Evolutionary conservation across 2,797 vertebrate species (phyloP), one percentile per base, ranked within the genome.

Genomic region (Gila robusta): DNA sequence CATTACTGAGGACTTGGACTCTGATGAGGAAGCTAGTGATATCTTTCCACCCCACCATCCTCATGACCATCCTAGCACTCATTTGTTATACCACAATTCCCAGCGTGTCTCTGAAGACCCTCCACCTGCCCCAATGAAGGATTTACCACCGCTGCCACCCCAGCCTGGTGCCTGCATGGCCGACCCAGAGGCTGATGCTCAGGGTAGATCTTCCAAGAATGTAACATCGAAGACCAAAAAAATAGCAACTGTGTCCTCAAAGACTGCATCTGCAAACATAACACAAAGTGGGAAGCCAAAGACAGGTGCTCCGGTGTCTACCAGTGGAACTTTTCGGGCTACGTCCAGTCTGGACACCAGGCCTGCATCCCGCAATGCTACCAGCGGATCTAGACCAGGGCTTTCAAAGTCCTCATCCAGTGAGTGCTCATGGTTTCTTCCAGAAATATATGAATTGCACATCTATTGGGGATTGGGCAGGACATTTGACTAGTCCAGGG

Each of bases 121-220:
- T 0, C 94, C 95, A 0, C 97, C 97, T 0, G 95, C 95, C 11
- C 94, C 96, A 0, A 89, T 97, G 69, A 97, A 96, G 83, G 97
- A 98, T 39, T 94, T 96, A 4, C 96, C 94, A 0, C 97, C 97
- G 0, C 85, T 97, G 64, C 96, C 97, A 0, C 93, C 96, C 5
- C 96, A 96, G 2, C 96, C 96, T 0, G 96, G 96, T 1, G 95
- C 97, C 87, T 98, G 98, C 92, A 98, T 98, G 97, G 95, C 96
- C 0, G 97, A 99, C 89, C 90, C 96, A 0, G 97, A 97, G 72
- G 86, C 92, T 2, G 92, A 97, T 19, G 73, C 87, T 9, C 90
- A 91, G 0, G 35, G 67, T 79, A 94, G 89, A 52, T 84, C 71
- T 12, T 78, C 73, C n/a, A 95, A 92, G 84, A 91, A 88, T 23